phyloP scores from a whole-genome alignment of 2,888 invertebrate genomes.

The Ochropacha duplaris region DNA sequence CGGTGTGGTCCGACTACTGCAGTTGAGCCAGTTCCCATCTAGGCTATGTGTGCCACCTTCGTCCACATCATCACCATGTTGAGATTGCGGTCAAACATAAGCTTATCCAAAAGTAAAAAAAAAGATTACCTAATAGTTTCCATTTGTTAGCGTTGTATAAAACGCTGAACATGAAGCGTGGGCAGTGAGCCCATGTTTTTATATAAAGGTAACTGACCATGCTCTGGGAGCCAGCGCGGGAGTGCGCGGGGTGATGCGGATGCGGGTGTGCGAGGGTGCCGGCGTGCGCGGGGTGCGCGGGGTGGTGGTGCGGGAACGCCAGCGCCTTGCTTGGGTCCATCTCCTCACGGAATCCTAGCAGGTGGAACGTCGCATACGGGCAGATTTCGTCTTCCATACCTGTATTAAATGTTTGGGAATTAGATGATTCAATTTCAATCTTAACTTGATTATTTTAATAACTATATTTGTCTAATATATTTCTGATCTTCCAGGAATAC shows the following conservation, averaged over 20 bases:
- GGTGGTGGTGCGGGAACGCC: slow-evolving; percentile 95
- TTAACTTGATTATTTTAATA: not conserved
- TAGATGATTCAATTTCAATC: not conserved
- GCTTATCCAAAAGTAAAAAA: too few relatives aligned
- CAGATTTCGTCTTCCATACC: slow-evolving; percentile 98
- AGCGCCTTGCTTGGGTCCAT: slow-evolving; percentile 95
- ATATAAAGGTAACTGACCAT: slow-evolving; percentile 86
- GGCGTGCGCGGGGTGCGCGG: slow-evolving; percentile 86
- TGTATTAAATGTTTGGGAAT: slow-evolving; percentile 48
- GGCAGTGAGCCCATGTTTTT: too few relatives aligned
- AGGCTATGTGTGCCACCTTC: too few relatives aligned
- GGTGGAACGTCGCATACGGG: slow-evolving; percentile 98
- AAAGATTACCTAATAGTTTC: too few relatives aligned
- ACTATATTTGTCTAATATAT: not conserved
- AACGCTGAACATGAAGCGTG: too few relatives aligned
- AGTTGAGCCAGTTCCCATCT: too few relatives aligned
- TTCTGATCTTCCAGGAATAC: not conserved
- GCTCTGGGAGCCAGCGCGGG: slow-evolving; percentile 94
- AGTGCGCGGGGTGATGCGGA: slow-evolving; percentile 88
- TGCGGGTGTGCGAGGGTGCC: slow-evolving; percentile 92
- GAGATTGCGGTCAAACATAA: too few relatives aligned
- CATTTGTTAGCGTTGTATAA: too few relatives aligned
- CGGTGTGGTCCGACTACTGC: too few relatives aligned
- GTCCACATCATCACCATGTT: too few relatives aligned
- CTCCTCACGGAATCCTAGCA: slow-evolving; percentile 96